phyloP scores from a whole-genome alignment of 2,888 invertebrate genomes.

The Drosophila basisetae region DNA sequence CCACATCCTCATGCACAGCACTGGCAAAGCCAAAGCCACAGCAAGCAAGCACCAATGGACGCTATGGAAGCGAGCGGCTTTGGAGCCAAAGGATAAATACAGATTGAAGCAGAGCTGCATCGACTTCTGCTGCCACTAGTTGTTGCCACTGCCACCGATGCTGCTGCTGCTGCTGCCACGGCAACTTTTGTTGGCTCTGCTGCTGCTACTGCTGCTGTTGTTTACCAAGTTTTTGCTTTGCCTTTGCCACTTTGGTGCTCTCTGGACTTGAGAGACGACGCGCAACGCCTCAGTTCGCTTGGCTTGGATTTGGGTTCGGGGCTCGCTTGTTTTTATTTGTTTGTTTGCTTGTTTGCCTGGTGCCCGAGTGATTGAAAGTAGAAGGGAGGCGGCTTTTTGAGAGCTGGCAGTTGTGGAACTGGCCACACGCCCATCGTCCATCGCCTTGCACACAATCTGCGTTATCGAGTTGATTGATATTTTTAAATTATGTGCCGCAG shows the following conservation, averaged over 20 bases:
- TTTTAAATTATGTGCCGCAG: conserved; percentile 81
- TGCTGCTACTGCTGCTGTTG: conserved; percentile 54
- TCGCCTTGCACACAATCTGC: conserved; percentile 56
- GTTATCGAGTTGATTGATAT: conserved; percentile 81
- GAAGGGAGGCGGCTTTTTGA: neutral
- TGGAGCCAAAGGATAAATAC: conserved; percentile 74
- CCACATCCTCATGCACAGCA: conserved; percentile 44
- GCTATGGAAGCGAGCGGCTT: conserved; percentile 42
- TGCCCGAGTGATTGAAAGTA: neutral
- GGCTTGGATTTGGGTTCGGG: conserved; percentile 38
- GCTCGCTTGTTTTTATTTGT: conserved; percentile 64
- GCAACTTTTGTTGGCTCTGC: conserved; percentile 67
- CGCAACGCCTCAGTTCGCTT: conserved; percentile 39
- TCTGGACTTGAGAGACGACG: conserved; percentile 38
- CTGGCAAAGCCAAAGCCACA: conserved; percentile 12
- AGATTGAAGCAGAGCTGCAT: conserved; percentile 75
- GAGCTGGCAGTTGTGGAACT: neutral
- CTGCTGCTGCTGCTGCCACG: conserved; percentile 19
- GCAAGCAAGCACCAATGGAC: conserved; percentile 39
- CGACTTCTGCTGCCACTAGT: conserved; percentile 58
- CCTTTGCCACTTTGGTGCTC: conserved; percentile 67
- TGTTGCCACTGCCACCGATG: conserved; percentile 6
- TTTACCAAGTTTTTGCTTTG: conserved; percentile 74
- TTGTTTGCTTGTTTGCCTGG: conserved; percentile 38
- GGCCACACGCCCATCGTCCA: conserved; percentile 2